Evolutionary conservation across 2,797 vertebrate genomes (phyloP).

Genomic region (Gallinago stenura): DNA sequence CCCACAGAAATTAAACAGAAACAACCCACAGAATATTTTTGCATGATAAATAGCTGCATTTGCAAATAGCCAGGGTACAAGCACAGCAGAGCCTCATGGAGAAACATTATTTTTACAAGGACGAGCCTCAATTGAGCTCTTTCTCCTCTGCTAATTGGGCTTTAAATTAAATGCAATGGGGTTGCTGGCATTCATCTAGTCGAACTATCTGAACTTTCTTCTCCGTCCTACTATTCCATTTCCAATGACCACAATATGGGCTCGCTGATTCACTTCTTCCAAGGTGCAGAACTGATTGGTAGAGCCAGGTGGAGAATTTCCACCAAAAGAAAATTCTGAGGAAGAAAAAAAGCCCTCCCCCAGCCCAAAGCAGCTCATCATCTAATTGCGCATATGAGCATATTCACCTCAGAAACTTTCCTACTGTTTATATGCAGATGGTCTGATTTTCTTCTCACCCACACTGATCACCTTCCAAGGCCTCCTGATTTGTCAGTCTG

Average conservation of each 20-base stretch:
- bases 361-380: background rate
- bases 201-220: background rate
- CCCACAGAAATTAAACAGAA: constrained; percentile 37
- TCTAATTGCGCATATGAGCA: background rate
- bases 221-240: background rate
- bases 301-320: constrained; percentile 2
- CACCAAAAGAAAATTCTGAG: background rate
- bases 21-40: constrained; percentile 40
- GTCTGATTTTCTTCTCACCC: background rate
- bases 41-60: background rate
- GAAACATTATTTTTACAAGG: constrained; percentile 3
- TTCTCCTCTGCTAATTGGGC: constrained; percentile 59
- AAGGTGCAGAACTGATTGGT: background rate
- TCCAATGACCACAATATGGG: background rate
- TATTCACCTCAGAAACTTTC: background rate
- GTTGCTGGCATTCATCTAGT: background rate
- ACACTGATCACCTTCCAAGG: background rate
- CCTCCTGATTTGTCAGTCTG: background rate
- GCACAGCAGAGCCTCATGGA: background rate
- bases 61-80: background rate
- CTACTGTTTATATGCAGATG: background rate
- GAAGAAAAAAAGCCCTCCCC: background rate
- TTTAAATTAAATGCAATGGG: constrained; percentile 25
- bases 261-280: background rate
- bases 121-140: constrained; percentile 4